Percentiles rank a stretch among this genome's conserved stretches.
phyloP scores from a whole-genome alignment of 1,140 invertebrate species.

The Zaprionus taronus region DNA sequence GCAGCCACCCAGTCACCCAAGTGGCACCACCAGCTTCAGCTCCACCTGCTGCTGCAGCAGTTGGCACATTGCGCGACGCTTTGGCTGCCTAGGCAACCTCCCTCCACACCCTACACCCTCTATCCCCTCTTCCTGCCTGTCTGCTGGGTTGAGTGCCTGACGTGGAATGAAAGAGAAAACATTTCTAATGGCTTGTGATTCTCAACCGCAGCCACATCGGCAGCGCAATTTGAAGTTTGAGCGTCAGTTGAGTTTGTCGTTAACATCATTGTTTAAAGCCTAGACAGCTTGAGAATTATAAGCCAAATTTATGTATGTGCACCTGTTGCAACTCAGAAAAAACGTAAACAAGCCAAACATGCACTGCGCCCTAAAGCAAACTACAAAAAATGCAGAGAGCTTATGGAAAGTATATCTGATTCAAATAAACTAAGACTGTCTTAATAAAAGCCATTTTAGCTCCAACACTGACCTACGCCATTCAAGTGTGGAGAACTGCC shows the following conservation, averaged over 20 bases:
- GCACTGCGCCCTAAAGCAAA: not conserved
- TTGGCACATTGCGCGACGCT: constrained; percentile 32
- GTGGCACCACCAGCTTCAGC: constrained; percentile 16
- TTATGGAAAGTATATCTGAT: no score
- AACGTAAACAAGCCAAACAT: not conserved
- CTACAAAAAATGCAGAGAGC: not conserved
- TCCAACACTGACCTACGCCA: no score
- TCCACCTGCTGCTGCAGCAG: constrained; percentile 12
- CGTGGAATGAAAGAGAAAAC: constrained; percentile 43
- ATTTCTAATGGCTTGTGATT: constrained; percentile 31
- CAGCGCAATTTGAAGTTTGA: not conserved
- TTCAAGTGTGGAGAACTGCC: no score
- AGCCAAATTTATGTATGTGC: not conserved
- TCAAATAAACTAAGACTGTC: no score
- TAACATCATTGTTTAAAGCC: not conserved
- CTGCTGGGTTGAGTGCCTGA: constrained; percentile 37
- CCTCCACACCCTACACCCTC: constrained; percentile 35
- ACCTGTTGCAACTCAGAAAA: not conserved
- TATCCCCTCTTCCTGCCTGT: constrained; percentile 23
- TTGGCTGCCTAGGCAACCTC: constrained; percentile 43
- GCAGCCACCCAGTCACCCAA: constrained; percentile 38
- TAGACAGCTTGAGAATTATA: constrained; percentile 6
- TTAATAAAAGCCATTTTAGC: no score
- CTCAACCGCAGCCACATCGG: not conserved
- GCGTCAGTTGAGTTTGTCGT: not conserved